Conservation (phyloP, 1,140 invertebrate genomes). For the Drosophila pseudoananassae region DNA sequence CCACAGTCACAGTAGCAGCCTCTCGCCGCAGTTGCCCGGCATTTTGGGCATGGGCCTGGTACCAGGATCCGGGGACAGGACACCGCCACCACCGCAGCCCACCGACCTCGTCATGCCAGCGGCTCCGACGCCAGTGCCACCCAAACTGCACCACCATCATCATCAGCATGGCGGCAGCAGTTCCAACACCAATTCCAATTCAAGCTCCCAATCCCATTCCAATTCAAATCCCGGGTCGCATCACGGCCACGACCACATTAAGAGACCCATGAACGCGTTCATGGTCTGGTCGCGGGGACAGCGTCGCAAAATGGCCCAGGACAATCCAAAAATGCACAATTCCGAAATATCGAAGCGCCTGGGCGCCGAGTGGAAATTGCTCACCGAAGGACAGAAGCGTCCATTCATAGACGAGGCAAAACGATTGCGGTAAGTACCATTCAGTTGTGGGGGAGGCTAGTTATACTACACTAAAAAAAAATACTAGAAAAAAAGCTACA, state of each 20-base stretch:
- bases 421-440: slow-evolving; percentile 91
- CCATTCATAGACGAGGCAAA: slow-evolving; percentile 99
- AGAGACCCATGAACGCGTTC: slow-evolving; percentile 96
- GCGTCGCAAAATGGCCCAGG: slow-evolving; percentile 97
- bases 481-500: too few species aligned
- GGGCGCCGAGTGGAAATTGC: slow-evolving; percentile 95
- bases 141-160: slow-evolving; percentile 51
- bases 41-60: slow-evolving; percentile 40
- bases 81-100: slow-evolving; percentile 29
- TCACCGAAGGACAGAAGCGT: slow-evolving; percentile 94
- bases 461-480: slow-evolving; percentile 7
- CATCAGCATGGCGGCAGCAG: slow-evolving; percentile 37
- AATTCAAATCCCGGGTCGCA: slow-evolving; percentile 42
- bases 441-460: not conserved
- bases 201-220: slow-evolving; percentile 15
- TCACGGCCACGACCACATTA: slow-evolving; percentile 89
- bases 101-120: slow-evolving; percentile 40
- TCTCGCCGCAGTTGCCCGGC: slow-evolving; percentile 71
- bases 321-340: slow-evolving; percentile 99
- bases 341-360: slow-evolving; percentile 96
- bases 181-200: slow-evolving; percentile 13
- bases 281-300: slow-evolving; percentile 97
- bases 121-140: slow-evolving; percentile 27
- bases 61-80: slow-evolving; percentile 3
- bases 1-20: slow-evolving; percentile 71